Conservation (phyloP, 2,888 invertebrate species). For the Prenolepis imparis region DNA sequence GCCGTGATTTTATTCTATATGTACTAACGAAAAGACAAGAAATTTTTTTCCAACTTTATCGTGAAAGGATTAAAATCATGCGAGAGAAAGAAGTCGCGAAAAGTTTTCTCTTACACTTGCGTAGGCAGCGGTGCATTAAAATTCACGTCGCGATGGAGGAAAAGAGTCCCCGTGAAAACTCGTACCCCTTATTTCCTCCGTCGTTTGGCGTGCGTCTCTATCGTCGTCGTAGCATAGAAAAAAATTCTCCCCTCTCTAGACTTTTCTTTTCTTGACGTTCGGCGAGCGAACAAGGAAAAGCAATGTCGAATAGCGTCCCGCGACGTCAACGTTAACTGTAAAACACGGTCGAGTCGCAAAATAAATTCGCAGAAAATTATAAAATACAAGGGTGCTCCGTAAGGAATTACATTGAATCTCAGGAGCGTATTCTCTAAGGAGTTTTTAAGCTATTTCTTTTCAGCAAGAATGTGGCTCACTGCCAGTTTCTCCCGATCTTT, state of each 20-base stretch:
- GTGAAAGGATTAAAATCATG: slow-evolving; percentile 57
- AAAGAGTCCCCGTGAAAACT: slow-evolving; percentile 53
- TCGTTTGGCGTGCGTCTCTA: slow-evolving; percentile 44
- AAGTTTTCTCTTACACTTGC: slow-evolving; percentile 50
- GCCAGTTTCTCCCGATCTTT: slow-evolving; percentile 6
- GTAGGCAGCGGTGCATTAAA: slow-evolving; percentile 60
- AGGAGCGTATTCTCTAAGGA: slow-evolving; percentile 25
- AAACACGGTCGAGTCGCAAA: slow-evolving; percentile 35
- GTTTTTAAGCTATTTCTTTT: slow-evolving; percentile 25
- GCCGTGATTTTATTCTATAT: slow-evolving; percentile 30
- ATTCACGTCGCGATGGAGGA: slow-evolving; percentile 56
- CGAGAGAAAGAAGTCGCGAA: slow-evolving; percentile 43
- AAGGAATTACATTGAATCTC: slow-evolving; percentile 42
- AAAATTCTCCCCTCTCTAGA: slow-evolving; percentile 1
- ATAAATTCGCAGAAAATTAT: slow-evolving; percentile 53
- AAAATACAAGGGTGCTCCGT: slow-evolving; percentile 45
- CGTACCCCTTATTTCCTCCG: slow-evolving; percentile 44
- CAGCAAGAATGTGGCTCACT: slow-evolving; percentile 10
- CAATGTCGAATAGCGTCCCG: slow-evolving; percentile 29
- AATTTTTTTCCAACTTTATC: slow-evolving; percentile 24
- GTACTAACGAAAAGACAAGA: slow-evolving; percentile 19
- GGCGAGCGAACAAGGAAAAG: slow-evolving; percentile 41
- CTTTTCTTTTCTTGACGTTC: slow-evolving; percentile 29
- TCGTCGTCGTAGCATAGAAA: slow-evolving; percentile 29
- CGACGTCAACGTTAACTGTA: slow-evolving; percentile 44